Evolutionary conservation across 2,888 invertebrate genomes (phyloP).

Genomic region (Brachyopa scutellaris): DNA sequence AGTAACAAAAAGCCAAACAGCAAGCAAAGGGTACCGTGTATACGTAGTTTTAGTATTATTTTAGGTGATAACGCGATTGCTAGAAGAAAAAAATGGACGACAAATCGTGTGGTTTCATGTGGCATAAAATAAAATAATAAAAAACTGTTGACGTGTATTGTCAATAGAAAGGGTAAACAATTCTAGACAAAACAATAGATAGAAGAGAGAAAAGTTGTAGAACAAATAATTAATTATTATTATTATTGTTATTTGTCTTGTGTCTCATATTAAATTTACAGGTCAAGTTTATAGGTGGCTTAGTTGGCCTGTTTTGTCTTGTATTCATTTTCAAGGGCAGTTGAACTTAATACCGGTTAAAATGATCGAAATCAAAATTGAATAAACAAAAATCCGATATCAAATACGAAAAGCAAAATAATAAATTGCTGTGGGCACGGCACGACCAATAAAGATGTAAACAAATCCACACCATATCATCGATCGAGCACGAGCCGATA

Average conservation of each 20-base stretch:
- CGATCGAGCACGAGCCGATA: too few species aligned
- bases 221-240: slow-evolving; percentile 17
- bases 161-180: slow-evolving; percentile 34
- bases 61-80: slow-evolving; percentile 28
- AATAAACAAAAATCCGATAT: slow-evolving; percentile 10
- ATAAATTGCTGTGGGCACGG: too few species aligned
- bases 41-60: too few species aligned
- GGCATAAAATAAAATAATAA: too few species aligned
- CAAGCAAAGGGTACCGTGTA: too few species aligned
- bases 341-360: slow-evolving; percentile 30
- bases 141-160: neutral
- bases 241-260: slow-evolving; percentile 19
- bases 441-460: too few species aligned
- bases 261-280: slow-evolving; percentile 31
- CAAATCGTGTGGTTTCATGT: too few species aligned
- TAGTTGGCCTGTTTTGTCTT: slow-evolving; percentile 9
- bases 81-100: too few species aligned
- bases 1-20: too few species aligned
- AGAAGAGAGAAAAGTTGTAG: slow-evolving; percentile 8
- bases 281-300: slow-evolving; percentile 45
- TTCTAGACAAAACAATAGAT: slow-evolving; percentile 5
- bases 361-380: slow-evolving; percentile 16
- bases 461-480: too few species aligned
- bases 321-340: slow-evolving; percentile 34
- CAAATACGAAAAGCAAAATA: too few species aligned